A percentile compares a stretch with the other conserved stretches of the same genome.
Conservation (phyloP, 2,113 vertebrate species). For the Anolis sagrei region DNA sequence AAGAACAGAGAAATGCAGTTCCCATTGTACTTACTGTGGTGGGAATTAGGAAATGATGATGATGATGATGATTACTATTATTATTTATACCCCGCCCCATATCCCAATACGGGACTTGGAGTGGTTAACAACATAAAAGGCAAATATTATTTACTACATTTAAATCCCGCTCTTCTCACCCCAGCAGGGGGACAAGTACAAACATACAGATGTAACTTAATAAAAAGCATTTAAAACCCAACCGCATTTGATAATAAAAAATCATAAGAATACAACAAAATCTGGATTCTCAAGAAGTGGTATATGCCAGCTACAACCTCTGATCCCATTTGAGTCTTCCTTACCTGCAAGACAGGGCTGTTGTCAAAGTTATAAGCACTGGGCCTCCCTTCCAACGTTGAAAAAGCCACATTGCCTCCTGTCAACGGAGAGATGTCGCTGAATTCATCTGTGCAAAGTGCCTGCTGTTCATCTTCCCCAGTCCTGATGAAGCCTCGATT, state of each 20-base stretch:
- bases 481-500: conserved; percentile 91
- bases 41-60: no score
- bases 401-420: conserved; percentile 95
- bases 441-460: conserved; percentile 95
- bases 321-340: neutral
- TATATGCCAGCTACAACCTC: neutral
- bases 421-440: conserved; percentile 98
- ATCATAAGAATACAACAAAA: no score
- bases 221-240: no score
- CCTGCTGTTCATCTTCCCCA: conserved; percentile 92
- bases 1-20: neutral
- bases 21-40: neutral
- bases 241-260: no score
- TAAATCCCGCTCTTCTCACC: no score
- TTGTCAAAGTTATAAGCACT: conserved; percentile 97
- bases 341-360: conserved; percentile 94
- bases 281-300: neutral
- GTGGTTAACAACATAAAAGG: no score
- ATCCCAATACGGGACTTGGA: no score
- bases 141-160: no score
- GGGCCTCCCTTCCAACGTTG: conserved; percentile 93
- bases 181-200: no score
- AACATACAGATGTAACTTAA: no score
- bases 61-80: no score
- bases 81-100: no score